phyloP scores from a whole-genome alignment of 1,140 invertebrate species.

The Pomacea maculata region DNA sequence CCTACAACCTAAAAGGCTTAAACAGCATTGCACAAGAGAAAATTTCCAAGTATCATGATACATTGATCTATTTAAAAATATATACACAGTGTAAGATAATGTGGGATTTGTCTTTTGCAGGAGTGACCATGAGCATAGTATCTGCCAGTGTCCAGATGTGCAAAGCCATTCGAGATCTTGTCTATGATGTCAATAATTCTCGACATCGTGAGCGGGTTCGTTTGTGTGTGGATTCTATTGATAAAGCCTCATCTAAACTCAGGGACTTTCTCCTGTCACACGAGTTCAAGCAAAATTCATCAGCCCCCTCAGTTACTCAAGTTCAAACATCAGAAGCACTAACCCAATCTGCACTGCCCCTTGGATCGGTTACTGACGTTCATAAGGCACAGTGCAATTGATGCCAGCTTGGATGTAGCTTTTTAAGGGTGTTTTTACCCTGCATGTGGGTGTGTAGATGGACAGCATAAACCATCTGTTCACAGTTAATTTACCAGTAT shows the following conservation, averaged over 20 bases:
- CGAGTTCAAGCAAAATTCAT: conserved; percentile 21
- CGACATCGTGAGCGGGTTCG: conserved; percentile 44
- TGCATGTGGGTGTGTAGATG: too few relatives aligned
- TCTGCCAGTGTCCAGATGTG: conserved; percentile 54
- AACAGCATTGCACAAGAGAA: too few relatives aligned
- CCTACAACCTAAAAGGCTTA: too few relatives aligned
- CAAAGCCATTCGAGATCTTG: conserved; percentile 47
- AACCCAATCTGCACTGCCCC: not conserved
- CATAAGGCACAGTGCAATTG: too few relatives aligned
- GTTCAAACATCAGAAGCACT: conserved; percentile 14
- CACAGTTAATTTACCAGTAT: too few relatives aligned
- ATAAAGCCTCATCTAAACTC: conserved; percentile 41
- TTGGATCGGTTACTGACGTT: too few relatives aligned
- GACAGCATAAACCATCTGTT: too few relatives aligned
- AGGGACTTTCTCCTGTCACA: conserved; percentile 40
- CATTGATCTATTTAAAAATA: too few relatives aligned
- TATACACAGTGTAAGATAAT: too few relatives aligned
- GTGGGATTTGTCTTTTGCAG: conserved; percentile 34
- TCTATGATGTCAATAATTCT: conserved; percentile 43
- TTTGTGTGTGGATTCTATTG: conserved; percentile 46
- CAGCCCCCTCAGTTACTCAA: conserved; percentile 14
- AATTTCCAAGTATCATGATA: too few relatives aligned
- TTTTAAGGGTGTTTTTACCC: too few relatives aligned
- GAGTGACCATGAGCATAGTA: conserved; percentile 53
- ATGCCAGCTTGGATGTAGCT: too few relatives aligned